A percentile compares a stretch with the other conserved stretches of the same genome.
Conservation (phyloP, 2,888 invertebrate species). For the Eugnorisma glareosa region DNA sequence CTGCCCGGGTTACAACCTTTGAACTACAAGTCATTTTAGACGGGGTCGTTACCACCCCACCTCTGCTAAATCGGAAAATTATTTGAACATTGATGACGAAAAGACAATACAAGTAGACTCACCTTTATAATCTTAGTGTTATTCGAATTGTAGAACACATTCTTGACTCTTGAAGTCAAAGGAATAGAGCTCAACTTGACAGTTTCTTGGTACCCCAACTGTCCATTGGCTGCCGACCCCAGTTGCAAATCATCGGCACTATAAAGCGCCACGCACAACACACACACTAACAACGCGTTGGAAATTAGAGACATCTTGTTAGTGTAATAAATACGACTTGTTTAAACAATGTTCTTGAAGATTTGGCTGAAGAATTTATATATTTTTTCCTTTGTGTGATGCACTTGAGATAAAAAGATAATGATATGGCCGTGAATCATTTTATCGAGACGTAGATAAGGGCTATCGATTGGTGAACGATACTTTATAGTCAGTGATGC, state of each 20-base stretch:
- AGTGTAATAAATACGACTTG: background rate
- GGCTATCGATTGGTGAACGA: constrained; percentile 39
- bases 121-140: constrained; percentile 80
- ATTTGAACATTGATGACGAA: background rate
- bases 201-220: constrained; percentile 76
- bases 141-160: constrained; percentile 81
- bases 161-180: constrained; percentile 77
- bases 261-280: constrained; percentile 54
- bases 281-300: constrained; percentile 30
- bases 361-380: constrained; percentile 42
- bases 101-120: constrained; percentile 4
- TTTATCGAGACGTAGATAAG: constrained; percentile 38
- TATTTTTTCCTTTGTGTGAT: constrained; percentile 8
- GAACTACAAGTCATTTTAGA: background rate
- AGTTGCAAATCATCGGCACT: constrained; percentile 74
- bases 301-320: constrained; percentile 46
- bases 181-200: constrained; percentile 80
- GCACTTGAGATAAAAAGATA: constrained; percentile 52
- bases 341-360: background rate
- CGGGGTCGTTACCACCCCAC: background rate
- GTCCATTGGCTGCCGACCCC: constrained; percentile 74
- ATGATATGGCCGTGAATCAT: constrained; percentile 29
- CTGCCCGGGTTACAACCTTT: too few species aligned
- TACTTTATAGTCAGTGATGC: background rate
- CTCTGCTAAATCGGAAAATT: background rate